Percentiles rank a stretch among this genome's conserved stretches.
phyloP scores from a whole-genome alignment of 2,888 invertebrate species.

The Caenorhabditis becei region DNA sequence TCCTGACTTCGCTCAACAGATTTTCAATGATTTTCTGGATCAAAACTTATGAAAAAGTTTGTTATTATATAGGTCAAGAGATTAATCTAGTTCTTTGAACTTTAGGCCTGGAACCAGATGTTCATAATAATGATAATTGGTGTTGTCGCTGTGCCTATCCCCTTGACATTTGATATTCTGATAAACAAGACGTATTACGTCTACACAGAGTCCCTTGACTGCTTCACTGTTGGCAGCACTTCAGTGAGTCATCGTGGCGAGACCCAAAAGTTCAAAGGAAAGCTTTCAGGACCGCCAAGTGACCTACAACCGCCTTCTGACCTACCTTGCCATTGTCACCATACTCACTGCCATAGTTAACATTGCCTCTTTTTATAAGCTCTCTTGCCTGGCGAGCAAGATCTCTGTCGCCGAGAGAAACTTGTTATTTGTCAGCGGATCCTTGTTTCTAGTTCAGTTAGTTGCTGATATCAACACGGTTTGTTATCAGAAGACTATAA shows the following conservation, averaged over 20 bases:
- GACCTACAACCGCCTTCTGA: constrained; percentile 19
- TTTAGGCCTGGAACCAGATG: constrained; percentile 28
- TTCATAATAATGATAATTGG: constrained; percentile 14
- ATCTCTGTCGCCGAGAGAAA: constrained; percentile 41
- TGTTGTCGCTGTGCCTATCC: constrained; percentile 16
- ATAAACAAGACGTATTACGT: constrained; percentile 27
- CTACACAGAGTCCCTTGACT: constrained; percentile 38
- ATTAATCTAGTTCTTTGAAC: constrained; percentile 1
- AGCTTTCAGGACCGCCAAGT: constrained; percentile 17
- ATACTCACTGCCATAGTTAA: constrained; percentile 25
- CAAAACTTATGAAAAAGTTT: constrained; percentile 34
- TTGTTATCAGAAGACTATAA: not conserved
- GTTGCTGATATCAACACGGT: constrained; percentile 50
- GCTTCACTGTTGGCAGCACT: constrained; percentile 27
- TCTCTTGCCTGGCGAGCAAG: constrained; percentile 31
- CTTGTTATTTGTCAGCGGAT: constrained; percentile 46
- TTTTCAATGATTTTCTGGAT: constrained; percentile 50
- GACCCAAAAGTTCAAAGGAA: not conserved
- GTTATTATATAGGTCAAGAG: not conserved
- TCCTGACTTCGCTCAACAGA: constrained; percentile 43
- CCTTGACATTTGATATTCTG: constrained; percentile 22
- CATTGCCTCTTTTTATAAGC: constrained; percentile 33
- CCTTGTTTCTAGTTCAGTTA: constrained; percentile 36
- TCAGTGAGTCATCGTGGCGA: not conserved
- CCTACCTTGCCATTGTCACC: constrained; percentile 16